Evolutionary conservation across 2,888 invertebrate genomes (phyloP).

Genomic region (Pyrrhosoma nymphula): DNA sequence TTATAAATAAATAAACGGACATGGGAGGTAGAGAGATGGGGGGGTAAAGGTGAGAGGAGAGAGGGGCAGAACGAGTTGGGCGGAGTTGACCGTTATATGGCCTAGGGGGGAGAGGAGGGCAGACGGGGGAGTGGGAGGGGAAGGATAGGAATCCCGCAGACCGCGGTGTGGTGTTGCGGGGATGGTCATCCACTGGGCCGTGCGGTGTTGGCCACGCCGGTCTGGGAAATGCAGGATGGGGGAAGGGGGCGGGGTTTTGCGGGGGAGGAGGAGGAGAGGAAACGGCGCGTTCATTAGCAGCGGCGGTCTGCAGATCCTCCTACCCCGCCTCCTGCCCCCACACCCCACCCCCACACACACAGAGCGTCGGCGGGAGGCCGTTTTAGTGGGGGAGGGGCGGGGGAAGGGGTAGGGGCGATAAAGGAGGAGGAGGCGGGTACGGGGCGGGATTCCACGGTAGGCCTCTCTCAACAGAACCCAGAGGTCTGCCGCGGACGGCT

Average conservation of each 20-base stretch:
- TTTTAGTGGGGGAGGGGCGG: background rate
- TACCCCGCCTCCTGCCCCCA: background rate
- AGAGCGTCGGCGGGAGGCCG: background rate
- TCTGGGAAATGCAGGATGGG: background rate
- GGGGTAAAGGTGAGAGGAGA: background rate
- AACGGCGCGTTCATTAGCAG: slow-evolving; percentile 64
- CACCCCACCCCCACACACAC: background rate
- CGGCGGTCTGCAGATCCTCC: slow-evolving; percentile 59
- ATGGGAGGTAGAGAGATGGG: background rate
- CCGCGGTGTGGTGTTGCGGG: slow-evolving; percentile 61
- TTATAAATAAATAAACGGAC: slow-evolving; percentile 65
- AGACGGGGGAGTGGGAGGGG: background rate
- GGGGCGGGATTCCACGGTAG: background rate
- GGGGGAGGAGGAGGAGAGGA: background rate
- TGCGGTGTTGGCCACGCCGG: slow-evolving; percentile 57
- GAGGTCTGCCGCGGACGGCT: slow-evolving; percentile 65
- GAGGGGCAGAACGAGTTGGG: background rate
- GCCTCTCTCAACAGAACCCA: slow-evolving; percentile 53
- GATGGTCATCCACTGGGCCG: slow-evolving; percentile 63
- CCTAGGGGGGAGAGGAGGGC: background rate
- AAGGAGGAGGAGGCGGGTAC: background rate
- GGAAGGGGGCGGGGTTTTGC: background rate
- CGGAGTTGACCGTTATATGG: slow-evolving; percentile 23
- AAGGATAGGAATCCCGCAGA: slow-evolving; percentile 58
- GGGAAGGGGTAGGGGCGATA: background rate